Conservation (phyloP, 2,888 invertebrate genomes). For the Drosophila barbarae region DNA sequence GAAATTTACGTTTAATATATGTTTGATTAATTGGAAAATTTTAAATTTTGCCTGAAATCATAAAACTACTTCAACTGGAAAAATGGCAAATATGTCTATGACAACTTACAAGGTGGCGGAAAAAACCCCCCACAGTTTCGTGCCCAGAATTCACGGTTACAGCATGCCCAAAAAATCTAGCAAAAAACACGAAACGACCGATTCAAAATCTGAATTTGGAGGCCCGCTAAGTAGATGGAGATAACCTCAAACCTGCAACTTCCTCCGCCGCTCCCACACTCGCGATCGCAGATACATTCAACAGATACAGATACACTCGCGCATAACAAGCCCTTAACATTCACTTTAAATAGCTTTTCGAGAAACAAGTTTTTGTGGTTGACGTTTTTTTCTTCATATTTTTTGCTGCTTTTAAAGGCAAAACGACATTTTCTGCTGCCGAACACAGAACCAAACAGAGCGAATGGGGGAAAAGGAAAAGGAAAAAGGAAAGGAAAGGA, state of each 20-base stretch:
- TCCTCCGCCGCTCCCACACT: constrained; percentile 22
- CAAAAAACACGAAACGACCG: constrained; percentile 6
- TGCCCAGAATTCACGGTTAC: not conserved
- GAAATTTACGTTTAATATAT: too few relatives aligned
- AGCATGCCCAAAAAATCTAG: constrained; percentile 5
- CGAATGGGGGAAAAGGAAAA: constrained; percentile 1
- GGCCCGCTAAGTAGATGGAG: constrained; percentile 9
- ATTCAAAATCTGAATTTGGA: constrained; percentile 9
- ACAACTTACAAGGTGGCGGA: constrained; percentile 1
- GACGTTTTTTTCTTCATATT: constrained; percentile 30
- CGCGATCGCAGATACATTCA: constrained; percentile 15
- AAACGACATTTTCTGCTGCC: constrained; percentile 60
- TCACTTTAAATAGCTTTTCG: constrained; percentile 66
- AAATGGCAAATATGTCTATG: not conserved
- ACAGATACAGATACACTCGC: constrained; percentile 27
- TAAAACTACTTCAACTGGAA: not conserved
- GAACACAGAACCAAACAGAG: constrained; percentile 13
- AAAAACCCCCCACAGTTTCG: constrained; percentile 2
- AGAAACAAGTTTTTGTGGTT: constrained; percentile 67
- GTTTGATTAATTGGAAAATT: too few relatives aligned
- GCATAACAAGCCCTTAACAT: constrained; percentile 65
- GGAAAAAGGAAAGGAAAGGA: constrained; percentile 10
- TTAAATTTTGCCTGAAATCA: not conserved
- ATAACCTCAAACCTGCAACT: constrained; percentile 10
- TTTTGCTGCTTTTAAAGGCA: constrained; percentile 61